Evolutionary conservation across 2,888 invertebrate genomes (phyloP).

Genomic region (Harpalus rufipes): DNA sequence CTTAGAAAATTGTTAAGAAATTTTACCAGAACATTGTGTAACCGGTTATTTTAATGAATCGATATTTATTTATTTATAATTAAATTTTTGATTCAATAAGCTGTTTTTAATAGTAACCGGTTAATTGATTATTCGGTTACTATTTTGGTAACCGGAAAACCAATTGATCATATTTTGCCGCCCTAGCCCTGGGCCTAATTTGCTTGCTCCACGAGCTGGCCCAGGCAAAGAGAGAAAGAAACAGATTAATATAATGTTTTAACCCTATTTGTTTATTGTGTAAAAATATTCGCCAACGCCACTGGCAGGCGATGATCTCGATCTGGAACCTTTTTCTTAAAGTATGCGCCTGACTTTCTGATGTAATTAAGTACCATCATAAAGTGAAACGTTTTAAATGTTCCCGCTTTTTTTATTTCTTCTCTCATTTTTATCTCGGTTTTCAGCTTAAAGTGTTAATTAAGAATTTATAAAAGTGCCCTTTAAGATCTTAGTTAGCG

Average conservation of each 20-base stretch:
- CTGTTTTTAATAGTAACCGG: no score
- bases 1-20: no score
- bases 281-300: background rate
- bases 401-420: slow-evolving; percentile 60
- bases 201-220: no score
- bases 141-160: no score
- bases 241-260: background rate
- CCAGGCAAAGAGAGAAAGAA: no score
- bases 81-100: no score
- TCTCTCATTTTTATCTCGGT: slow-evolving; percentile 67
- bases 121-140: no score
- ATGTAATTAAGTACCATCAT: slow-evolving; percentile 64
- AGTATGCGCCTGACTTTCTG: slow-evolving; percentile 49
- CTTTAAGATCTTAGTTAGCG: slow-evolving; percentile 67
- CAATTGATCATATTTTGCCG: no score
- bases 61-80: no score
- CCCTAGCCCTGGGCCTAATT: no score
- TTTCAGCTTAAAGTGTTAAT: slow-evolving; percentile 67
- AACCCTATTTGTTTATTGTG: background rate
- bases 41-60: no score
- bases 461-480: slow-evolving; percentile 67
- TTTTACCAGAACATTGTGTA: no score
- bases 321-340: background rate
- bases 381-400: slow-evolving; percentile 66
- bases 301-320: slow-evolving; percentile 23